These are phyloP conservation scores for Pseudomyrmex pallidus DNA, from an alignment of 1,140 invertebrate genomes.

Conservation along the genomic window DNA sequence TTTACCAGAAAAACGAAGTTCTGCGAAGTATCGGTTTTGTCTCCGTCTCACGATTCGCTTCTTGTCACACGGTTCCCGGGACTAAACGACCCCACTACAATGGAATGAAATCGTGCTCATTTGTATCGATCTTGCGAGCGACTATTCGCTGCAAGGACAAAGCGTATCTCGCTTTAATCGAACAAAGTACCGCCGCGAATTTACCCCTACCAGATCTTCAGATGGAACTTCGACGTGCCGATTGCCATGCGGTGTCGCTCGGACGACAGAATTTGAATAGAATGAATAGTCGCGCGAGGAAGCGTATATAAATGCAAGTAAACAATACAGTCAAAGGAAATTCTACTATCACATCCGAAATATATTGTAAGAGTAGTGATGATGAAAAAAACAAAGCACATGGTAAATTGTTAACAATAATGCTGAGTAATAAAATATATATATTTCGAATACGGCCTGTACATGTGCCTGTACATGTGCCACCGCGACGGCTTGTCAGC, in stretches of 20 bases:
- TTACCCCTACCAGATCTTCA: conserved; percentile 25
- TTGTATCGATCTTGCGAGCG: conserved; percentile 51
- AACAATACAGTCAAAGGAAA: not conserved
- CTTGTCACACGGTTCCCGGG: conserved; percentile 31
- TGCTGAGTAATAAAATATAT: too few relatives aligned
- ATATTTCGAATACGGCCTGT: too few relatives aligned
- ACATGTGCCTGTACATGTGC: too few relatives aligned
- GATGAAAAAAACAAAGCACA: too few relatives aligned
- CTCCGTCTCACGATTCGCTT: conserved; percentile 32
- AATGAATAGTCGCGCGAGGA: conserved; percentile 5
- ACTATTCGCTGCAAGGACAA: conserved; percentile 33
- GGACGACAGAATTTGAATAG: not conserved
- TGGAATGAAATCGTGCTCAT: conserved; percentile 48
- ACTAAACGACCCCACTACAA: conserved; percentile 41
- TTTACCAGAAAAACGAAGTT: conserved; percentile 24
- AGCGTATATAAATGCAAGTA: not conserved
- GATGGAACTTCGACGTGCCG: conserved; percentile 12
- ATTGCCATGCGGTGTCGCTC: not conserved
- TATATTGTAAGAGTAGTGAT: too few relatives aligned
- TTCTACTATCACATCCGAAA: not conserved
- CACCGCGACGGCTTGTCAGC: too few relatives aligned
- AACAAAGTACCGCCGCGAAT: conserved; percentile 34
- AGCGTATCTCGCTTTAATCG: conserved; percentile 53
- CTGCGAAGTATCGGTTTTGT: conserved; percentile 15
- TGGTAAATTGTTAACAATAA: too few relatives aligned